phyloP scores from a whole-genome alignment of 2,113 vertebrate species.

The Ramphastos sulfuratus region DNA sequence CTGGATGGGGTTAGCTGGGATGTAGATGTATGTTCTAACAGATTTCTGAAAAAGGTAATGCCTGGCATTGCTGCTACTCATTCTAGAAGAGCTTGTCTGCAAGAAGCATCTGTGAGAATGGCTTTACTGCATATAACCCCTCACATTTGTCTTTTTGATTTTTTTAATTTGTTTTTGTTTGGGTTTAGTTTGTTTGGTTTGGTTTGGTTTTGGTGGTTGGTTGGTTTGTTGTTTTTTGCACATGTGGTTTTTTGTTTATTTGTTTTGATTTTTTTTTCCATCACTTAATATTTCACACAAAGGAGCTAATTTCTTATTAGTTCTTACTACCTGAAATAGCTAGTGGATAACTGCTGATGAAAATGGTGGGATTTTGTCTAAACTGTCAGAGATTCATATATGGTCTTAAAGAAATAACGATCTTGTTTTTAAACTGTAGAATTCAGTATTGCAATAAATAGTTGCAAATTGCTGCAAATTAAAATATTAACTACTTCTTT shows the following conservation, averaged over 20 bases:
- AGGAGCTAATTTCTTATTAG: background rate
- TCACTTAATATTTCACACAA: background rate
- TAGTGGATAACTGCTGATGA: background rate
- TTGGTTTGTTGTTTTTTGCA: no score
- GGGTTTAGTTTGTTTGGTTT: no score
- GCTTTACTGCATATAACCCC: background rate
- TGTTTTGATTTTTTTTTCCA: background rate
- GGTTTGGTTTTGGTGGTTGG: no score
- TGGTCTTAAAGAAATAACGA: accelerated
- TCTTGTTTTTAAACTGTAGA: background rate
- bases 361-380: background rate
- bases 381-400: background rate
- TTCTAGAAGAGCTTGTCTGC: background rate
- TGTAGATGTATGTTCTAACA: background rate
- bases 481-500: background rate
- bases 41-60: background rate
- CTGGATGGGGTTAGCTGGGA: background rate
- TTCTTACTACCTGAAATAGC: background rate
- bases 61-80: background rate
- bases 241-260: no score
- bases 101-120: background rate
- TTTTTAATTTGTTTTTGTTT: no score
- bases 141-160: no score
- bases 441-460: background rate
- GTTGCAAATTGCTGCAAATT: background rate